Evolutionary conservation across 2,888 invertebrate species (phyloP).

Genomic region (Acleris literana): DNA sequence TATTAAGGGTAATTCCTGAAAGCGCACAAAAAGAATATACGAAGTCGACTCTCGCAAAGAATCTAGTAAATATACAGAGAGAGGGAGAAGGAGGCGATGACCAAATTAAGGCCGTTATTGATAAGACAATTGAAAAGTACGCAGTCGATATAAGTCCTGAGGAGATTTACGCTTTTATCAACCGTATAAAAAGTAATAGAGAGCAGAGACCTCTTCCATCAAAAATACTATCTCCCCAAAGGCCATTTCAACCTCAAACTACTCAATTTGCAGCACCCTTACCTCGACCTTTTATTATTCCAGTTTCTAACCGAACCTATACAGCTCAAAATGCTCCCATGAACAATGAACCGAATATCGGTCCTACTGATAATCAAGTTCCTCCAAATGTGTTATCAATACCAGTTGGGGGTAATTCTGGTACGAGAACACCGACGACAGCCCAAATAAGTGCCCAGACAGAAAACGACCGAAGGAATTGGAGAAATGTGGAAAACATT

Average conservation of each 20-base stretch:
- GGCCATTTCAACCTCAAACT: not conserved
- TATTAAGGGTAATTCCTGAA: constrained; percentile 50
- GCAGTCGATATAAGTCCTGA: constrained; percentile 43
- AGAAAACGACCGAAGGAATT: not conserved
- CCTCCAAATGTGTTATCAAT: not conserved
- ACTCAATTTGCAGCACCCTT: not conserved
- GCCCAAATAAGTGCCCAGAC: not conserved
- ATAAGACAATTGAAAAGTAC: constrained; percentile 51
- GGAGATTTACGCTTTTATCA: constrained; percentile 51
- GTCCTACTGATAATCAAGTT: not conserved
- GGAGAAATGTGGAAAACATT: not conserved
- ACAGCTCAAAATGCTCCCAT: too few species aligned
- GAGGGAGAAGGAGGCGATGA: constrained; percentile 44
- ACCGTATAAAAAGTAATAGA: constrained; percentile 44
- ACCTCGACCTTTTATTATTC: too few species aligned
- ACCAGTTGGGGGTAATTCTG: not conserved
- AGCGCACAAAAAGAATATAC: constrained; percentile 43
- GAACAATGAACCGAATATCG: too few species aligned
- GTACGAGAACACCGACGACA: not conserved
- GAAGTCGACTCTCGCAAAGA: constrained; percentile 52
- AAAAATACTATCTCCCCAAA: not conserved
- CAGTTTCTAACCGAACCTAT: too few species aligned
- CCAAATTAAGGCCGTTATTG: constrained; percentile 56
- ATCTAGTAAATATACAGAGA: constrained; percentile 55
- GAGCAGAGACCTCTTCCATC: constrained; percentile 41